Evolutionary conservation across 2,113 vertebrate species (phyloP).

Genomic region (Catagonus wagneri): DNA sequence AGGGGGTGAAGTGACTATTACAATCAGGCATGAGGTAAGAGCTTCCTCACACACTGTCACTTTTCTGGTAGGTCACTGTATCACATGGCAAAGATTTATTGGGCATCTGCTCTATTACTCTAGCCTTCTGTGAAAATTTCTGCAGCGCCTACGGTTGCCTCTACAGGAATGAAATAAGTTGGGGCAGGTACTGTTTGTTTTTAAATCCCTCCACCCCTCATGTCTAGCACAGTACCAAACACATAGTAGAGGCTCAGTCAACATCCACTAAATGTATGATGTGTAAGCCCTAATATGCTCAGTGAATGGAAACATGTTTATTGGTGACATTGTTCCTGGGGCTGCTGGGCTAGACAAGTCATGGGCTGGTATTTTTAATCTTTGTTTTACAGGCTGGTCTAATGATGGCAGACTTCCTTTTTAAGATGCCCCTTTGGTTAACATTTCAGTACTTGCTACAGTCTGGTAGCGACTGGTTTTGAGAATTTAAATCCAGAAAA

Average conservation of each 20-base stretch:
- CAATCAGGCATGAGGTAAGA: background rate
- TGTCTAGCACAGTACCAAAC: background rate
- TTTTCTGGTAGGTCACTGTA: background rate
- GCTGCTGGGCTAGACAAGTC: background rate
- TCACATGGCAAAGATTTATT: background rate
- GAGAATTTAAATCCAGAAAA: conserved; percentile 54
- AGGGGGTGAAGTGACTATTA: background rate
- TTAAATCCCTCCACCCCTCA: background rate
- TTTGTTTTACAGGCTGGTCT: conserved; percentile 20
- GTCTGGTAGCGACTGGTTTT: conserved; percentile 17
- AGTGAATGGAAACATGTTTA: background rate
- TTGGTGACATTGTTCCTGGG: background rate
- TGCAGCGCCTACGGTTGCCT: background rate
- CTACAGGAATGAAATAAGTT: background rate
- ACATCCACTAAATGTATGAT: background rate
- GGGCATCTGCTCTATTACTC: background rate
- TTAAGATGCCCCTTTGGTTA: conserved; percentile 36
- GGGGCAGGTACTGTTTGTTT: background rate
- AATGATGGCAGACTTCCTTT: background rate
- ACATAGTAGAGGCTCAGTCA: background rate
- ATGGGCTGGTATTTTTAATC: background rate
- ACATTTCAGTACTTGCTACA: background rate
- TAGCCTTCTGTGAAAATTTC: background rate
- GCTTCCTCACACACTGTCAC: background rate
- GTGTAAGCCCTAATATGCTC: background rate